Evolutionary conservation across 2,888 invertebrate genomes (phyloP).

Genomic region (Dorcus parallelipipedus): DNA sequence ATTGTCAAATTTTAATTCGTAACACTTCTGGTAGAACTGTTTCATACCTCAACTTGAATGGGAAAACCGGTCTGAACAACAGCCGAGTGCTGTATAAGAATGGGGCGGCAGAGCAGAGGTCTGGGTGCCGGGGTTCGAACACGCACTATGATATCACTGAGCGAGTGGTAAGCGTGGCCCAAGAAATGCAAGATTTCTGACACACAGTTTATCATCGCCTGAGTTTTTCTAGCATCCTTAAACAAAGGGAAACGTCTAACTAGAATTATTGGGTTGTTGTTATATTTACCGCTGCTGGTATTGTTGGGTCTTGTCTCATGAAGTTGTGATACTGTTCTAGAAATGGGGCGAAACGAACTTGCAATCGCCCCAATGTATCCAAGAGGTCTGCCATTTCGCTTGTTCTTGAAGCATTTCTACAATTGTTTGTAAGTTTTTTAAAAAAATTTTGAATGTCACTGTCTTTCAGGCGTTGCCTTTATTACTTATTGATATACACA

Average conservation of each 20-base stretch:
- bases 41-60: conserved; percentile 57
- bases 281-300: conserved; percentile 43
- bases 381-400: conserved; percentile 56
- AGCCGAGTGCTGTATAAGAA: conserved; percentile 65
- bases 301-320: conserved; percentile 59
- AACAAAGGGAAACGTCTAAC: conserved; percentile 27
- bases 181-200: conserved; percentile 81
- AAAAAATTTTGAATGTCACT: too few species aligned
- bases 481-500: too few species aligned
- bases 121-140: conserved; percentile 66
- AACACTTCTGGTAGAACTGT: background rate
- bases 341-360: conserved; percentile 63
- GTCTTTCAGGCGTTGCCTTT: too few species aligned
- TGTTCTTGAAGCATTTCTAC: conserved; percentile 47
- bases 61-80: conserved; percentile 65
- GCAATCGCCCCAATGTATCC: conserved; percentile 53
- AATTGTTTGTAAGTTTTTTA: background rate
- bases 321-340: conserved; percentile 61
- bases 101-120: conserved; percentile 67
- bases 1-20: background rate
- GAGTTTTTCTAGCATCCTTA: conserved; percentile 54
- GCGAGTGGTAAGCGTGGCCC: conserved; percentile 83
- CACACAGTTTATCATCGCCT: conserved; percentile 69
- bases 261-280: too few species aligned
- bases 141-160: conserved; percentile 81